Base-by-base conservation (phyloP, 2,888 invertebrate genomes). In the Hyles lineata region DNA sequence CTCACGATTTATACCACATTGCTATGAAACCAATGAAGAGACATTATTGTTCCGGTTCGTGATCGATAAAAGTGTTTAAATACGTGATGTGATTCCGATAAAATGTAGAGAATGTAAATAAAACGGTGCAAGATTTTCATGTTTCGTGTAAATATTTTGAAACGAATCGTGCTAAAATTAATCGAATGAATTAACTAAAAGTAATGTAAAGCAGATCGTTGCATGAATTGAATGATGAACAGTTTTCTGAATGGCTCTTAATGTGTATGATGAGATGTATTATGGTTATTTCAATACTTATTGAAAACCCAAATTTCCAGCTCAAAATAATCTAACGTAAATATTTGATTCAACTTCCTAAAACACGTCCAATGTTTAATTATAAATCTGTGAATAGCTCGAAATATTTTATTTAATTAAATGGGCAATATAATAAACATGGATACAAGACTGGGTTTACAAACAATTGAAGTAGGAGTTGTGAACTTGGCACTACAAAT, bases 401-500 rank as follows among this genome's bases (percentile, higher is more conserved):
- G 43, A 43, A 43, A 43, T 35, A 43, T 15, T 43, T 11, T 43
- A 43, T 43, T 11, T 11, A 11, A 43, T 43, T 15, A n/a, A 17
- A n/a, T 17, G 17, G n/a, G 17, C 55, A 55, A 55, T 19, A 55
- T 52, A 55, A 17, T 29, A 17, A 25, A 17, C 17, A 60, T 15
- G 23, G 6, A 23, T 25, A 17, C 25, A 21, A 59, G 2, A 59
- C 43, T 1, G 17, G 50, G 7, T 67, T 50, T 67, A 43, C 35
- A 43, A 63, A 63, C 63, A 63, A 63, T 63, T 35, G 21, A 43
- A 63, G 11, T 43, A 43, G 43, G 43, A 43, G 5, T 21, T 21
- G 11, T 67, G 67, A 67, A 67, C 67, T 67, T 67, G 67, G 67
- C 21, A 50, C 67, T 67, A 50, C 23, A 23, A 67, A 67, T 67